A percentile compares a stretch with the other conserved stretches of the same genome.
phyloP scores from a whole-genome alignment of 2,888 invertebrate species.

The Eristalis intricaria region DNA sequence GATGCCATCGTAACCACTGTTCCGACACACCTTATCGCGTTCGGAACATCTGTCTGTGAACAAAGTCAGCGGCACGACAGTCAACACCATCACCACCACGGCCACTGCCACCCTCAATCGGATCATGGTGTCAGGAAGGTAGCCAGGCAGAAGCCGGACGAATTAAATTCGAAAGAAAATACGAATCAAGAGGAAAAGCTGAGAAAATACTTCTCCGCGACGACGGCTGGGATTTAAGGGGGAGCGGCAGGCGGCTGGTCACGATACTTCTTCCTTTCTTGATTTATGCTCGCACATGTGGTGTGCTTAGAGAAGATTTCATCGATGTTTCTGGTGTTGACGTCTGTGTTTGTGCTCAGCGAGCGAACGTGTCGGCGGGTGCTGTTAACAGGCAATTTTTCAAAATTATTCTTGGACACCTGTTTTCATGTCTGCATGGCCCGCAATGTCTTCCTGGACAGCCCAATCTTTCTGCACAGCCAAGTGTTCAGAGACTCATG shows the following conservation, averaged over 20 bases:
- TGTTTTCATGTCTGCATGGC: no score
- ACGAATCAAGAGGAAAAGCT: not conserved
- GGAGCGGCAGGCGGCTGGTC: conserved; percentile 7
- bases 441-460: no score
- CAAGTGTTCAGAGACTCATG: no score
- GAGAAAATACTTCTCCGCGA: not conserved
- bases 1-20: conserved; percentile 24
- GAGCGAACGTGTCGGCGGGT: conserved; percentile 5
- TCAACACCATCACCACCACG: not conserved
- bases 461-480: no score
- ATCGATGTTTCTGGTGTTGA: conserved; percentile 36
- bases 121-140: conserved; percentile 20
- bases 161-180: not conserved
- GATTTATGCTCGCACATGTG: conserved; percentile 51
- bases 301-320: conserved; percentile 11
- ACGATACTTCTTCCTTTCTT: conserved; percentile 39
- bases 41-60: conserved; percentile 34
- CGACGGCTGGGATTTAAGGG: not conserved
- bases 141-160: conserved; percentile 6
- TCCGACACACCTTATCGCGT: conserved; percentile 49
- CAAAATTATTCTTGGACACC: not conserved
- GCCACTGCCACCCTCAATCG: not conserved
- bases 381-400: not conserved
- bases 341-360: conserved; percentile 34
- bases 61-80: conserved; percentile 3